A percentile compares a stretch with the other conserved stretches of the same genome.
Conservation (phyloP, 2,113 vertebrate species). For the Neomonachus schauinslandi region DNA sequence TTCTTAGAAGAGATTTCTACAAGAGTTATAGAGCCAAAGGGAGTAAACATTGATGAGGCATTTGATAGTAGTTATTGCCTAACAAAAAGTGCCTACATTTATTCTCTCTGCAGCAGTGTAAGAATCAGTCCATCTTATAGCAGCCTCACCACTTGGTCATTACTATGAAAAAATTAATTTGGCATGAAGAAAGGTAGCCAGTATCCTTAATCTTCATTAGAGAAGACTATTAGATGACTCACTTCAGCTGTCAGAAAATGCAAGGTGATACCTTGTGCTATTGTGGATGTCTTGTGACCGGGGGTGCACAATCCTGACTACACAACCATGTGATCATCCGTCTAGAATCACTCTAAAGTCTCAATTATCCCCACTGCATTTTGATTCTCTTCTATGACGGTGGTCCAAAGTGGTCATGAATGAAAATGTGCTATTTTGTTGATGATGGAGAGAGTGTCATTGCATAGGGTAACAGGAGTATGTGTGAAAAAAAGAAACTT, state of each 20-base stretch:
- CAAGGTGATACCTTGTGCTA: not conserved
- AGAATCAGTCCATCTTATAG: conserved; percentile 11
- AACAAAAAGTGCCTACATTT: not conserved
- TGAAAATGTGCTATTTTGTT: not conserved
- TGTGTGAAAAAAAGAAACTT: not conserved
- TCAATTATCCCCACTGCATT: not conserved
- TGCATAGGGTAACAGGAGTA: not conserved
- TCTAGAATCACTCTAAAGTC: not conserved
- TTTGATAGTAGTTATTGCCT: not conserved
- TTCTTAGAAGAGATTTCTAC: not conserved
- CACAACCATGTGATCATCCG: no score
- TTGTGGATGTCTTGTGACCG: not conserved
- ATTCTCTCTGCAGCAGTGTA: not conserved
- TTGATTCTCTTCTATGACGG: not conserved
- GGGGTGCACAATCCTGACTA: not conserved
- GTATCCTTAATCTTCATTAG: not conserved
- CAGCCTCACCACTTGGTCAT: not conserved
- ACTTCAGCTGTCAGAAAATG: not conserved
- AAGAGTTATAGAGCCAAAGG: conserved; percentile 21
- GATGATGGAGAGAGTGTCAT: not conserved
- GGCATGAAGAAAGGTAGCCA: not conserved
- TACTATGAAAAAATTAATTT: conserved; percentile 19
- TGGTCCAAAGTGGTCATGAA: not conserved
- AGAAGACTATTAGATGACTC: not conserved
- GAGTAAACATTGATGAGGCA: not conserved